Base-by-base conservation (phyloP, 2,113 vertebrate species). In the Terrapene triunguis region DNA sequence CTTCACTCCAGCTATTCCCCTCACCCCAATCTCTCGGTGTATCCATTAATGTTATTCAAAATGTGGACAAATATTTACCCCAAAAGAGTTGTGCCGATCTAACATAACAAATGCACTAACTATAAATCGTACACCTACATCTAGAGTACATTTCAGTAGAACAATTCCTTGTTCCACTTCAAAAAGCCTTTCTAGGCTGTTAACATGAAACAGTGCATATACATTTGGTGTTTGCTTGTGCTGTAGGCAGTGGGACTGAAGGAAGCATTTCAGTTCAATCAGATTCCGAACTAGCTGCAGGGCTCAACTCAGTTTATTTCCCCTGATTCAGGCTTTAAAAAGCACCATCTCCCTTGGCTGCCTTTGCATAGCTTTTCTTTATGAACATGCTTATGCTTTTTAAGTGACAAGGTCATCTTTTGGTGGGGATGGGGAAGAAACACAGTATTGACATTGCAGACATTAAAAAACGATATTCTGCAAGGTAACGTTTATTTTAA, bases 401-500 rank as follows among this genome's bases (percentile, higher is more conserved):
- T 83, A 96, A 95, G 79, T 83, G 65, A 91, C 90, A 94, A 92
- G 87, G 90, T 91, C 42, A 0, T 94, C 57, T 79, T 84, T 47
- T 42, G 57, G 96, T 32, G 92, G 74, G 35, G 65, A 38, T 0
- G 1, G 95, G 59, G 42, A 57, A 96, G 50, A 88, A 96, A 82
- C 6, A 87, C 32, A 87, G 1, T 29, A 44, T 9, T 94, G 87
- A 92, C 85, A 95, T 10, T 82, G 72, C 82, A 92, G 54, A 94
- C 84, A 78, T 38, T 92, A 65, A 84, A 24, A 25, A 54, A 42
- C 24, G 4, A 51, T 24, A 69, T 29, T 80, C 93, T 93, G 53
- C 29, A 87, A 82, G 55, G 82, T 91, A 32, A 89, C 87, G 80
- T 86, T 92, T 94, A 79, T 96, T 95, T 96, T 94, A 44, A 6